Evolutionary conservation across 1,140 invertebrate genomes (phyloP), one percentile per base, ranked within the genome.

Genomic region (Pissodes strobi): DNA sequence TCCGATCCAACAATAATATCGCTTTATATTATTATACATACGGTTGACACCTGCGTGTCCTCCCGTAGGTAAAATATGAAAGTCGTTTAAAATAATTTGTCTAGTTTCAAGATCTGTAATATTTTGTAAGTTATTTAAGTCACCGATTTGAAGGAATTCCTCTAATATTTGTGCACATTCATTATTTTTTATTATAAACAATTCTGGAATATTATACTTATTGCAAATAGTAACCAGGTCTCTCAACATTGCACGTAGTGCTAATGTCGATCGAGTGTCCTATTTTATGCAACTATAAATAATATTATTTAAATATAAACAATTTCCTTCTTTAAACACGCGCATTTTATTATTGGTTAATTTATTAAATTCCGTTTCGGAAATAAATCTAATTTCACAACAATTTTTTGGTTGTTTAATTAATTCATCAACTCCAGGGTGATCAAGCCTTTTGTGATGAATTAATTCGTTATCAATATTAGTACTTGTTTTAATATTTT

Each of bases 21-120:
- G 52, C 51, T 67, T 69, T 4, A 72, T 69, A 39, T 67, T 74
- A 53, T 72, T 69, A 38, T 57, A 64, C 57, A 67, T 74, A 25
- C 67, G 53, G 21, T 71, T 58, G 22, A 70, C 41, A 22, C 69
- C 69, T 19, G 64, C 61, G 52, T 74, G 72, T 21, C 71, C n/a
- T n/a, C n/a, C n/a, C n/a, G n/a, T n/a, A n/a, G n/a, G n/a, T n/a
- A n/a, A n/a, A n/a, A n/a, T n/a, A 61, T 73, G 69, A 53, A 67
- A 72, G 53, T 72, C 69, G 57, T 69, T 72, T 51, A 72, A 38
- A 18, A 70, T 72, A 10, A 70, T 18, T 63, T 65, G 56, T 59
- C 30, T 64, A 23, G 52, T 60, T 52, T 64, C 52, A 37, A 21
- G 30, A 67, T 56, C 49, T 5, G 27, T 13, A 23, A 57, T 57